phyloP scores from a whole-genome alignment of 2,113 vertebrate species.

The Orthochromis indermauri region DNA sequence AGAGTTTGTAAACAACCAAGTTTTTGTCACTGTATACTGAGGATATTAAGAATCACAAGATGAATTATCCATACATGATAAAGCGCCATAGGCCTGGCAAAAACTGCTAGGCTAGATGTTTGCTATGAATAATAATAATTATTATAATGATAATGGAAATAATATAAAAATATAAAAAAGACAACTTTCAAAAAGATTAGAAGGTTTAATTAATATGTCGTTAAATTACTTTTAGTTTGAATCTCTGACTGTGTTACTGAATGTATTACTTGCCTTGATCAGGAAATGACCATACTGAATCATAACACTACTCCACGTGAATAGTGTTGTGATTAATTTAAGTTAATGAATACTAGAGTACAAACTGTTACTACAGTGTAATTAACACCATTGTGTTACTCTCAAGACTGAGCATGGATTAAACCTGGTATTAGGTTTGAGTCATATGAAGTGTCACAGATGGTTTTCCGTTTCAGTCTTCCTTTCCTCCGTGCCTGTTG shows the following conservation, averaged over 20 bases:
- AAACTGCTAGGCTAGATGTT: background rate
- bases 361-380: background rate
- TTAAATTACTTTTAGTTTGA: background rate
- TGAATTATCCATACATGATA: background rate
- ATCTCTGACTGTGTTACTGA: background rate
- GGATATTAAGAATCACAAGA: background rate
- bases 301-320: fast-evolving
- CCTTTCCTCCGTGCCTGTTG: background rate
- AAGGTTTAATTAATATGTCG: background rate
- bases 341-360: background rate
- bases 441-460: background rate
- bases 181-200: background rate
- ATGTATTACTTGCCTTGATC: background rate
- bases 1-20: background rate
- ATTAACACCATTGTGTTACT: background rate
- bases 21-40: background rate
- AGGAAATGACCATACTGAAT: background rate
- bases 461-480: background rate
- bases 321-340: background rate
- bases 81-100: background rate
- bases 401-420: background rate
- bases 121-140: background rate
- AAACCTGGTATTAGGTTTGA: slow-evolving; percentile 16
- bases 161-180: background rate
- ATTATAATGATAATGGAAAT: background rate